Percentiles rank a stretch among this genome's conserved stretches.
phyloP scores from a whole-genome alignment of 2,113 vertebrate species.

The Acanthisitta chloris region DNA sequence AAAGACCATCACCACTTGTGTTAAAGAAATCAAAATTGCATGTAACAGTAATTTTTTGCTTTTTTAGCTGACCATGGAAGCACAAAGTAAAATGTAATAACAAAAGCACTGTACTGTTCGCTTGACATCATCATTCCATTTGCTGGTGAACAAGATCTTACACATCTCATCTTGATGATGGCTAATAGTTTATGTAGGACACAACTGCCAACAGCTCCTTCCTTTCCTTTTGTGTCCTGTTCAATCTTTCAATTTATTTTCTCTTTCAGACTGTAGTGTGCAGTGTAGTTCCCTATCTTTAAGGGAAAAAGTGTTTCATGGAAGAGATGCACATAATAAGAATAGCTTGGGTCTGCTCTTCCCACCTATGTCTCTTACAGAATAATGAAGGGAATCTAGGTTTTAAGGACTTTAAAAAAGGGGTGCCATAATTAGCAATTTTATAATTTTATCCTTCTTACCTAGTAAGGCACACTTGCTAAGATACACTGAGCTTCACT shows the following conservation, averaged over 20 bases:
- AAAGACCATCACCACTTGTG: neutral
- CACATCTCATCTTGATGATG: neutral
- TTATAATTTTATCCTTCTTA: neutral
- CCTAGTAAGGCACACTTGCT: neutral
- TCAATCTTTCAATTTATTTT: neutral
- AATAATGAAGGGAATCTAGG: neutral
- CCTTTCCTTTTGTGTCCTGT: neutral
- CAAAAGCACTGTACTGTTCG: neutral
- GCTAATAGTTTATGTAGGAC: neutral
- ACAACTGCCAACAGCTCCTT: neutral
- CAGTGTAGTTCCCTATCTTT: neutral
- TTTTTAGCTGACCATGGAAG: neutral
- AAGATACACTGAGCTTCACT: neutral
- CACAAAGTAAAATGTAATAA: neutral
- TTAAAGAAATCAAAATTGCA: neutral
- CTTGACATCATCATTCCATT: neutral
- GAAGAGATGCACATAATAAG: neutral
- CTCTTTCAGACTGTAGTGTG: neutral
- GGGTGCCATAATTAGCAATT: neutral
- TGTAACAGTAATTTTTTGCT: neutral
- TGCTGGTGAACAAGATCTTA: neutral
- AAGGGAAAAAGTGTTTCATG: neutral
- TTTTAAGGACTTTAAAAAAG: neutral
- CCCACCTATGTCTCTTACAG: neutral
- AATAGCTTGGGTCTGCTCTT: neutral